Evolutionary conservation across 1,140 invertebrate genomes (phyloP).

Genomic region (Ceratoteleas bidentatus): DNA sequence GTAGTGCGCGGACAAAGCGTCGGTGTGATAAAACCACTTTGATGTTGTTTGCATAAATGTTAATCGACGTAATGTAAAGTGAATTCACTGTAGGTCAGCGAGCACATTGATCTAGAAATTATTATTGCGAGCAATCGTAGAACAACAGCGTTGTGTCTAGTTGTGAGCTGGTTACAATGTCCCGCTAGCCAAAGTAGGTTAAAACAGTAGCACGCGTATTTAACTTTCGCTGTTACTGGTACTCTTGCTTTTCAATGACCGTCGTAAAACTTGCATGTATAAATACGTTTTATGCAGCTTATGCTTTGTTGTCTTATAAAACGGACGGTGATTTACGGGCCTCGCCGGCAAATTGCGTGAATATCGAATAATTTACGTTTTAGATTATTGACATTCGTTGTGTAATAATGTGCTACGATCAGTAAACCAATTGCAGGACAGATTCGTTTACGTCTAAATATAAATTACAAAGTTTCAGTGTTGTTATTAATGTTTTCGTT

Average conservation of each 20-base stretch:
- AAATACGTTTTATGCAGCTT: constrained; percentile 20
- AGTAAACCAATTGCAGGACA: too few species aligned
- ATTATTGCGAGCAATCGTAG: constrained; percentile 53
- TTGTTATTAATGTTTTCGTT: too few species aligned
- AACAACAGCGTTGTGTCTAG: constrained; percentile 62
- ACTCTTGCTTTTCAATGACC: constrained; percentile 65
- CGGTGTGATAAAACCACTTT: constrained; percentile 3
- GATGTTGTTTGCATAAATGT: constrained; percentile 35
- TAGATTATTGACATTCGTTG: too few species aligned
- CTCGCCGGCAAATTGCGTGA: not conserved
- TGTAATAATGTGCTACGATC: too few species aligned
- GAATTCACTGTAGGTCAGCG: constrained; percentile 54
- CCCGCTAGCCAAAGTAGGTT: constrained; percentile 55
- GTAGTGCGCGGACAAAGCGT: too few species aligned
- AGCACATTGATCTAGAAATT: constrained; percentile 64
- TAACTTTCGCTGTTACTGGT: constrained; percentile 61
- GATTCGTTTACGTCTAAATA: too few species aligned
- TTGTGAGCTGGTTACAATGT: constrained; percentile 51
- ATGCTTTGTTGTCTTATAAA: constrained; percentile 38
- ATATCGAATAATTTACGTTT: too few species aligned
- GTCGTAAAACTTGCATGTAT: constrained; percentile 44
- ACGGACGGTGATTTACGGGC: constrained; percentile 24
- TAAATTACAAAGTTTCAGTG: too few species aligned
- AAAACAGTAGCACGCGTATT: constrained; percentile 60
- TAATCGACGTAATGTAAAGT: constrained; percentile 27